phyloP scores from a whole-genome alignment of 1,140 invertebrate genomes.

The Ladona fulva region DNA sequence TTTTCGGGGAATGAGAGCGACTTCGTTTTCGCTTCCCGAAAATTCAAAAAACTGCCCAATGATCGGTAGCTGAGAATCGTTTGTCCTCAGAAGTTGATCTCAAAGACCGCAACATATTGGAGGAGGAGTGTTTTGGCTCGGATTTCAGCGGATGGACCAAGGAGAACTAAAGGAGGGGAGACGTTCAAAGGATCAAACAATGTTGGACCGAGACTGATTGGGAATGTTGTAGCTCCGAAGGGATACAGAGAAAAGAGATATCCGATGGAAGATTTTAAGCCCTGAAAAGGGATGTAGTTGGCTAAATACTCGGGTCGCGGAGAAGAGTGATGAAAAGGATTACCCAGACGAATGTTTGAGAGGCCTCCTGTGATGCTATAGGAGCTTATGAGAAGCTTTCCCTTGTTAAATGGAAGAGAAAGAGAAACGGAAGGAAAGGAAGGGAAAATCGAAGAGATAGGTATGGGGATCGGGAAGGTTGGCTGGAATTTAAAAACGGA shows the following conservation, averaged over 20 bases:
- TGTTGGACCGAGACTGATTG: neutral
- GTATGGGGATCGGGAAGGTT: neutral
- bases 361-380: neutral
- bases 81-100: neutral
- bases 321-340: neutral
- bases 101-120: neutral
- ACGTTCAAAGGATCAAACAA: neutral
- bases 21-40: neutral
- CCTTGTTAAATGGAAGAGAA: neutral
- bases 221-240: neutral
- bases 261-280: neutral
- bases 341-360: neutral
- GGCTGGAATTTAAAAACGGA: neutral
- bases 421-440: neutral
- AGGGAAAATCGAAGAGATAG: neutral
- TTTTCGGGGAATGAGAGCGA: too few species aligned
- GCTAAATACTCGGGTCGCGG: neutral
- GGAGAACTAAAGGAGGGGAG: neutral
- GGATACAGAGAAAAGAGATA: neutral
- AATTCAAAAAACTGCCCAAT: neutral
- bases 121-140: neutral
- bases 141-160: neutral
- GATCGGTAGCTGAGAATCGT: neutral
- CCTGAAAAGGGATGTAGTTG: slow-evolving; percentile 4
- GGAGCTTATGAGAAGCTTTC: neutral